Base-by-base conservation (phyloP, 2,888 invertebrate genomes). In the Siphonodentalium dalli region DNA sequence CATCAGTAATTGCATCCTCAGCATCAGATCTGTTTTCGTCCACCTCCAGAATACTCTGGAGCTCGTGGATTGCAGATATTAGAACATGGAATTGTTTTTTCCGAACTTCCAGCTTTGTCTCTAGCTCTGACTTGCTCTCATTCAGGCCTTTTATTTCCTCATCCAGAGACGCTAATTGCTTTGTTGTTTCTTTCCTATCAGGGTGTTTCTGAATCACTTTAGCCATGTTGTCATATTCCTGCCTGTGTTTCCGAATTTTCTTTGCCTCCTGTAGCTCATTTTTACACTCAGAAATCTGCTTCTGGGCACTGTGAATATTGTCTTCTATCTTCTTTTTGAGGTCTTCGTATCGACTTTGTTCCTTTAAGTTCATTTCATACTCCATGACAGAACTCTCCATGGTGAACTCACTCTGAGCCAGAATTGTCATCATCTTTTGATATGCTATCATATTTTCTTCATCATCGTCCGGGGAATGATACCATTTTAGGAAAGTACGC, bases 131-230 rank as follows among this genome's bases (percentile, higher is more conserved):
- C n/a, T n/a, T n/a, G n/a, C n/a, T n/a, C n/a, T n/a, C n/a, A n/a
- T n/a, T n/a, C n/a, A n/a, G n/a, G n/a, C n/a, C n/a, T 7, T 20
- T 13, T 11, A 20, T 21, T 11, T 21, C 8, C 15, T 13, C 28
- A 7, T 28, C 28, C n/a, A 41, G 26, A 21, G 26, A 18, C 21
- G 29, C 21, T 11, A 45, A 58, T 55, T 68, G 79, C 72, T 63
- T 72, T 29, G 74, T 71, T 24, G 80, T 80, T 62, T 90, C 89
- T 71, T 89, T 89, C 65, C 95, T 86, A 74, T 93, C 93, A 0
- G 95, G 94, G 76, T 95, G 93, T 71, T 90, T 88, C 66, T 89
- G 90, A 58, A 96, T 95, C 0, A 93, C 88, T 79, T 92, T 92
- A 0, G 95, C 95, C 34, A 96, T 76, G 11, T 93, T 89, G 84